Percentiles rank a stretch among this genome's conserved stretches.
Evolutionary conservation across 1,140 invertebrate species (phyloP).

Genomic region (Papilio machaon): DNA sequence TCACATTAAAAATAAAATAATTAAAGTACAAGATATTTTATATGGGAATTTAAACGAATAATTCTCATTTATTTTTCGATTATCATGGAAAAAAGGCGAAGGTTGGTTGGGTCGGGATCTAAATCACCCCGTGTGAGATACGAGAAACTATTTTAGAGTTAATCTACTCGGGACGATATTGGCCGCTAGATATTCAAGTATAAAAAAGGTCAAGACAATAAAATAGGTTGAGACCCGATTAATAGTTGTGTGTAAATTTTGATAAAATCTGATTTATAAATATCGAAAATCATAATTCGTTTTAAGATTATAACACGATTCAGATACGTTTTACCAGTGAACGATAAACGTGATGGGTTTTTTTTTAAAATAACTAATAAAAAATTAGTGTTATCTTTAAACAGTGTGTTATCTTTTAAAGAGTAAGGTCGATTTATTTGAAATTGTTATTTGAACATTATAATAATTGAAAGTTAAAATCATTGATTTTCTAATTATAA

Average conservation of each 20-base stretch:
- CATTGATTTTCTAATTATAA: not conserved
- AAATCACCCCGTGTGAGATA: slow-evolving; percentile 27
- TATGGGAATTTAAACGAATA: not conserved
- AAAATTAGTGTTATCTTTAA: too few species aligned
- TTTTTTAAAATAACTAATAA: too few species aligned
- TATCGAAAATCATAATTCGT: not conserved
- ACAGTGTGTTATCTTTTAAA: too few species aligned
- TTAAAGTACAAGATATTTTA: not conserved
- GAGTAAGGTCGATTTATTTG: too few species aligned
- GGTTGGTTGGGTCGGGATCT: slow-evolving; percentile 18
- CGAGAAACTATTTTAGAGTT: slow-evolving; percentile 31
- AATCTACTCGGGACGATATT: slow-evolving; percentile 17
- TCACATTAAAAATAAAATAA: too few species aligned
- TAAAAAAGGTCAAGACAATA: slow-evolving; percentile 22
- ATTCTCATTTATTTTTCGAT: slow-evolving; percentile 3
- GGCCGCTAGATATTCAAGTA: slow-evolving; percentile 5
- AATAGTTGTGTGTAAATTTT: not conserved
- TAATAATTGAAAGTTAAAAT: not conserved
- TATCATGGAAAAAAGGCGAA: not conserved
- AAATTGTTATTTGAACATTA: too few species aligned
- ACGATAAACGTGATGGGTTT: too few species aligned
- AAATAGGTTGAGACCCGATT: not conserved
- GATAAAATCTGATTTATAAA: not conserved
- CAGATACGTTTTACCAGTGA: too few species aligned
- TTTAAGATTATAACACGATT: not conserved